Conservation (phyloP, 2,888 invertebrate species). For the Germaria angustata region DNA sequence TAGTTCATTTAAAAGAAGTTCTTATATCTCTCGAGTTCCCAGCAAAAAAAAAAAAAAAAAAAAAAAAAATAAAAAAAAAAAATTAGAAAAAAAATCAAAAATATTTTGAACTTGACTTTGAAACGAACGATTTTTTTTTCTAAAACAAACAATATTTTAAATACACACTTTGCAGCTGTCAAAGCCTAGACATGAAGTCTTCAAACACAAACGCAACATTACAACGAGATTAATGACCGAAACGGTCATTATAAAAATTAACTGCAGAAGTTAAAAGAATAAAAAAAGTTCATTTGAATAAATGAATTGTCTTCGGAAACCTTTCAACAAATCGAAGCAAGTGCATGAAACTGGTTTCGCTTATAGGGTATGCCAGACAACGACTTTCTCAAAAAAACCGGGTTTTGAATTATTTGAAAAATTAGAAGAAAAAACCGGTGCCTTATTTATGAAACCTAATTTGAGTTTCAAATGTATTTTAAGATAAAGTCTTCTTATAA, state of each 20-base stretch:
- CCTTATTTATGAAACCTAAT: too few relatives aligned
- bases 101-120: conserved; percentile 57
- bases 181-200: background rate
- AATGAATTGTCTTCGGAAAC: conserved; percentile 10
- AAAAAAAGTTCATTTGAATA: background rate
- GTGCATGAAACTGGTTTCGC: conserved; percentile 16
- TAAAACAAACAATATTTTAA: background rate
- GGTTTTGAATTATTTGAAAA: too few relatives aligned
- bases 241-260: background rate
- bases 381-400: too few relatives aligned
- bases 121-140: background rate
- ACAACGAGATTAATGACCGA: conserved; percentile 35
- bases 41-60: too few relatives aligned
- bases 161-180: background rate
- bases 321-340: background rate
- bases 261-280: conserved; percentile 21
- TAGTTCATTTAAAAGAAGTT: background rate
- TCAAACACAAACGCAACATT: background rate
- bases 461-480: too few relatives aligned
- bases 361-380: too few relatives aligned
- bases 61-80: background rate
- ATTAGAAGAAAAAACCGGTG: too few relatives aligned
- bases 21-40: background rate
- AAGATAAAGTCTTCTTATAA: too few relatives aligned
- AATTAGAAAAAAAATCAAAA: background rate